Evolutionary conservation across 1,140 invertebrate genomes (phyloP), one percentile per base, ranked within the genome.

Genomic region (Semibalanus balanoides): DNA sequence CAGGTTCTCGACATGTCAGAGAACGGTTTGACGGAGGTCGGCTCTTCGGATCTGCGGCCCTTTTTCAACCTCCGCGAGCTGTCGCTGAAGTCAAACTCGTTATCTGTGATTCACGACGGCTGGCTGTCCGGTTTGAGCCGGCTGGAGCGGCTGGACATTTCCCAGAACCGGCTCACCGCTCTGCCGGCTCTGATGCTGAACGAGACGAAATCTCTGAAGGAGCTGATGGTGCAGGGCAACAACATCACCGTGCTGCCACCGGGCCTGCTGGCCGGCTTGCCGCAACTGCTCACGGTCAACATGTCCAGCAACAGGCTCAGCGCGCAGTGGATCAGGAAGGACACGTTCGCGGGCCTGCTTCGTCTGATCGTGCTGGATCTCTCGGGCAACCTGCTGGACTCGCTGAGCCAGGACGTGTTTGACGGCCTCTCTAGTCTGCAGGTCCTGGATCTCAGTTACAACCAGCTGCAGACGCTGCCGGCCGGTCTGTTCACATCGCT

Each of bases 341-440:
- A 89, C 74, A 94, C 92, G 29, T 95, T 97, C 80, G 88, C 90
- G 22, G 94, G 94, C 5, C 87, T 96, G n/a, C 94, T 94, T 78
- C 89, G 93, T 31, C 86, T 97, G 76, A 92, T 95, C 0, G 84
- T 94, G 7, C 84, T 97, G 30, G 93, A 95, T 83, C 83, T 97
- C 31, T 93, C 93, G 0, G 88, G 93, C 82, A 97, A 97, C 83
- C 87, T 89, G 79, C 87, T 97, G 76, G 89, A 88, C 14, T 90
- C 89, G 81, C 83, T 97, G 25, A 91, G 94, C 78, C 89, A 92
- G 1, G 88, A 90, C 74, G 79, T 82, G 5, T 94, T 95, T 81
- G 88, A 88, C 78, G 91, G 93, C 81, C 83, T 93, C 28, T 93
- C 93, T 80, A 92, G 90, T 25, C 83, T 95, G 76, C 92, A 94